Evolutionary conservation across 2,113 vertebrate genomes (phyloP), one percentile per base, ranked within the genome.

Genomic region (Ptychochromis oligacanthus): DNA sequence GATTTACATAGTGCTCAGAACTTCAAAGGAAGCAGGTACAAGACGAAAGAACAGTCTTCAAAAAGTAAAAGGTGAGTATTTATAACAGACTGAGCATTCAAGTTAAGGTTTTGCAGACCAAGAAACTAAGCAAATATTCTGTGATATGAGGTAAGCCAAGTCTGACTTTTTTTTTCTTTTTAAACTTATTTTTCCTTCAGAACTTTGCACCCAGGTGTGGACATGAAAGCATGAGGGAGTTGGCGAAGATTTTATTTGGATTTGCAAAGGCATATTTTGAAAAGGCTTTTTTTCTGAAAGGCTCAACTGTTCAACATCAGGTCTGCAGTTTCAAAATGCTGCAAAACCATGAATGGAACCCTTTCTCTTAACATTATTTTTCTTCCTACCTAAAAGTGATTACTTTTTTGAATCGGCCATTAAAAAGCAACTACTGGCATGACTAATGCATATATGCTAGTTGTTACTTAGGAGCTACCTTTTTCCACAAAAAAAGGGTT

Each of bases 181-280:
- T 1, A 18, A 0, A 59, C 65, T 57, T 28, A 46, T 54, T 67
- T 87, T 80, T 77, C 79, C 88, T 75, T 94, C 12, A 94, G 92
- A 94, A 94, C 88, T 91, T 75, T 84, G 88, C 52, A 80, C 82
- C 90, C 95, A 95, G 95, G 95, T 96, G 95, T 85, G 91, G 88
- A 95, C 94, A 94, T 95, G 93, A 96, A 96, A 95, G 93, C 82
- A 78, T 15, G 72, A 61, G 78, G 92, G 85, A 86, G 10, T 80
- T 88, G 87, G 93, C 89, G 38, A 4, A 34, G 86, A 79, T 91
- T 93, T 94, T 95, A 93, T 95, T 96, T 96, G 93, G 91, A 92
- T 93, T 93, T 88, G 83, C 82, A 84, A 83, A 93, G 75, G 90
- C 40, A 56, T 89, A 93, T 92, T 95, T 95, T 90, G 82, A 93